Evolutionary conservation across 2,797 vertebrate genomes (phyloP), one percentile per base, ranked within the genome.

Genomic region (Sebastes variabilis): DNA sequence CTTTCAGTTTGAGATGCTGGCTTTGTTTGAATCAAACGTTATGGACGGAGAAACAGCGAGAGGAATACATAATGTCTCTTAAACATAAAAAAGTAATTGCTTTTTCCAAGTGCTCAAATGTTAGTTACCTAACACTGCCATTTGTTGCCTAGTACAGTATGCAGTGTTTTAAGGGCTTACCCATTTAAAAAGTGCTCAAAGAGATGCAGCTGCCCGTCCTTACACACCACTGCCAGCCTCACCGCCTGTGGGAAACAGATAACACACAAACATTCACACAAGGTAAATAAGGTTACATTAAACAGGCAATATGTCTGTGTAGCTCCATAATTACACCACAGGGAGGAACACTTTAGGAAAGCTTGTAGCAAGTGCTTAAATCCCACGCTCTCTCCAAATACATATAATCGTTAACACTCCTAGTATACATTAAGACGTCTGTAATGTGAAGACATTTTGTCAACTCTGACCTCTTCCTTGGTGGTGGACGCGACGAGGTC

Each of bases 161-260:
- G 6, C 4, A 60, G 29, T 55, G 34, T n/a, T 66, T 55, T n/a
- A 9, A 59, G 32, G n/a, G 88, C 98, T 96, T 95, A 99, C 99
- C 99, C 99, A 89, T 99, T 99, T 90, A 99, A 94, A 93, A 99
- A 96, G 95, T 99, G 98, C 93, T 99, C 98, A 90, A 99, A 99
- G 84, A 99, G 95, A 95, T 99, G 98, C 89, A 99, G 92, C 89
- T 98, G 98, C 27, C 98, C 98, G 6, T 99, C 98, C 93, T 96
- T 97, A 88, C 97, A 99, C 86, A 99, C 98, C 91, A 98, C 99
- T 11, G 97, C 97, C 94, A 99, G 92, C 91, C 97, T 97, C 90
- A 99, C 95, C 16, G 97, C 97, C 99, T 99, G 93, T 59, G 88
- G 89, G 82, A 46, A 42, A 62, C 14, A 66, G 30, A 66, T 27